A percentile compares a stretch with the other conserved stretches of the same genome.
These are phyloP conservation scores for Cyphomyrus discorhynchus DNA, from an alignment of 2,113 vertebrate species.

Conservation along the genomic window DNA sequence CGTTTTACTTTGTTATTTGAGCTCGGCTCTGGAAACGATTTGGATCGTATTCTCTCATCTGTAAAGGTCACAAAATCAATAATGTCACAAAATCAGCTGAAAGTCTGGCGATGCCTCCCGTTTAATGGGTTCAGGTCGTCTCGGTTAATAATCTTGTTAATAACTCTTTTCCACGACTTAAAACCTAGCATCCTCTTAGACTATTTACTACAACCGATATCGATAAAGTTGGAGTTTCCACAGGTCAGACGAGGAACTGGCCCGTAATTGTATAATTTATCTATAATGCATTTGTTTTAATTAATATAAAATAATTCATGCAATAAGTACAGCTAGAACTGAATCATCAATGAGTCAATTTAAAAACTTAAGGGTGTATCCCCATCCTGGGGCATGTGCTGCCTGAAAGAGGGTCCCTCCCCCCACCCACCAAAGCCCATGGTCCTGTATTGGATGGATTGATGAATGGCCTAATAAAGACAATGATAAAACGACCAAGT, in stretches of 20 bases:
- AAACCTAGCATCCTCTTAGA: not conserved
- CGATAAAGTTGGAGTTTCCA: not conserved
- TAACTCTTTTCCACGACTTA: not conserved
- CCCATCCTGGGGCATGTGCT: not conserved
- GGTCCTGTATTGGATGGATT: not conserved
- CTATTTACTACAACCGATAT: not conserved
- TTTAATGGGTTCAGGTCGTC: not conserved
- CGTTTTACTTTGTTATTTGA: not conserved
- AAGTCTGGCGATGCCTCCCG: not conserved
- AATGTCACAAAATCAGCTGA: not conserved
- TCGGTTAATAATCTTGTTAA: not conserved
- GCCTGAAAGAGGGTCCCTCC: not conserved
- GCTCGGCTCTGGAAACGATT: not conserved
- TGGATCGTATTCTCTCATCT: not conserved
- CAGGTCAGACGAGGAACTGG: not conserved
- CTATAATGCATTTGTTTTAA: not conserved
- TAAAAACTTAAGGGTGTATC: not conserved
- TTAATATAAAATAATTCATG: not conserved
- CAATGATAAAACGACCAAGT: not conserved
- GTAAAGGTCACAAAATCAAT: slow-evolving; percentile 4
- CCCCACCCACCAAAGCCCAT: not conserved
- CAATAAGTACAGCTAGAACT: not conserved
- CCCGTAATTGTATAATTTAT: not conserved
- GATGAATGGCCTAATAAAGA: not conserved
- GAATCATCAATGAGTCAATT: not conserved